Evolutionary conservation across 2,113 vertebrate genomes (phyloP).

Genomic region (Chrysemys picta): DNA sequence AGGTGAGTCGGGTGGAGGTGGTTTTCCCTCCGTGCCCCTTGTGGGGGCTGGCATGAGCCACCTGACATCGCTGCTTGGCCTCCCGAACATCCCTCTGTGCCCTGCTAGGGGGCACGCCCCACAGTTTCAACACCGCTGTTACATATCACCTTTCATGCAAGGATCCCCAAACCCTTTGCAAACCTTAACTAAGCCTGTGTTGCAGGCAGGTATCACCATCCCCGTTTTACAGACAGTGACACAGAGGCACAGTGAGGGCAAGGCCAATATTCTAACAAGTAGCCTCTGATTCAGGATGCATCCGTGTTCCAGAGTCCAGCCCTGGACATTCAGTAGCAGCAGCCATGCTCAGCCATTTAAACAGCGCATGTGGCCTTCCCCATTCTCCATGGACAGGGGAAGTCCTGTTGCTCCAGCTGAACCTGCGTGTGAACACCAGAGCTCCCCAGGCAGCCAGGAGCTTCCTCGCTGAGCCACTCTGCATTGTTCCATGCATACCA

Average conservation of each 20-base stretch:
- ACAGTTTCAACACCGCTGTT: too few species aligned
- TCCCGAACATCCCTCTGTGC: too few species aligned
- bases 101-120: too few species aligned
- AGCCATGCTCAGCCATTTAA: not conserved
- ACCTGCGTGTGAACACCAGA: not conserved
- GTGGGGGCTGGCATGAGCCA: too few species aligned
- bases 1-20: too few species aligned
- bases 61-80: too few species aligned
- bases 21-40: too few species aligned
- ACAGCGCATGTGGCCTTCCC: not conserved
- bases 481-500: not conserved
- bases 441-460: not conserved
- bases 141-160: not conserved
- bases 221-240: not conserved
- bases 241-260: not conserved
- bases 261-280: not conserved
- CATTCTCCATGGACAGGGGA: not conserved
- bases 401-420: not conserved
- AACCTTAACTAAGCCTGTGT: not conserved
- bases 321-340: not conserved
- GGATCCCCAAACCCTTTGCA: not conserved
- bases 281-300: not conserved
- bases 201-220: not conserved
- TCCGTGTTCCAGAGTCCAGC: not conserved
- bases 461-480: not conserved